Evolutionary conservation across 2,888 invertebrate genomes (phyloP), one percentile per base, ranked within the genome.

Genomic region (Caenorhabditis japonica): DNA sequence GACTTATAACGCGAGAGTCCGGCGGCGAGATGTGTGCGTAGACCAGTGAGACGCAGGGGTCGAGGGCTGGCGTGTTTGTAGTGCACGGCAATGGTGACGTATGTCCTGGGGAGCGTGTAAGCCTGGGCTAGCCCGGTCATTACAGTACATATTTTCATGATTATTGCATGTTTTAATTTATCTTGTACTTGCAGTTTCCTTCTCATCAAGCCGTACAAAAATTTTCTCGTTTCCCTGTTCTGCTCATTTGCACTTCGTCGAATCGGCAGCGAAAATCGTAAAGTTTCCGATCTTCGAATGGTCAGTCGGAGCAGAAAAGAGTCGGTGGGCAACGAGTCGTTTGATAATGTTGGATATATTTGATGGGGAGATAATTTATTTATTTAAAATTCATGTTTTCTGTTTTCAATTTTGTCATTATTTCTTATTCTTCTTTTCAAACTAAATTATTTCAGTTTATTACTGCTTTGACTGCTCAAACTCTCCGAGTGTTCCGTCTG

Each of bases 111-210:
- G n/a, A n/a, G n/a, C n/a, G n/a, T n/a, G n/a, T n/a, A n/a, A n/a
- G n/a, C n/a, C n/a, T n/a, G n/a, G n/a, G n/a, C n/a, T n/a, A n/a
- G n/a, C n/a, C n/a, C n/a, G n/a, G n/a, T n/a, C n/a, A n/a, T n/a
- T n/a, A n/a, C n/a, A n/a, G n/a, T n/a, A n/a, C n/a, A n/a, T n/a
- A n/a, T n/a, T n/a, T n/a, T n/a, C n/a, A n/a, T n/a, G n/a, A n/a
- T n/a, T n/a, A n/a, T n/a, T n/a, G n/a, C n/a, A n/a, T n/a, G n/a
- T n/a, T n/a, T n/a, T n/a, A n/a, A n/a, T n/a, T n/a, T n/a, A n/a
- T n/a, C n/a, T n/a, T n/a, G n/a, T n/a, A 25, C 13, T 44, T 58
- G 44, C 59, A 69, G 69, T 43, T 69, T 60, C 30, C 13, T 55
- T 23, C 53, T 69, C 36, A 69, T 69, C 21, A 36, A 19, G 34